Conservation (phyloP, 2,888 invertebrate genomes). For the Anoplius nigerrimus region DNA sequence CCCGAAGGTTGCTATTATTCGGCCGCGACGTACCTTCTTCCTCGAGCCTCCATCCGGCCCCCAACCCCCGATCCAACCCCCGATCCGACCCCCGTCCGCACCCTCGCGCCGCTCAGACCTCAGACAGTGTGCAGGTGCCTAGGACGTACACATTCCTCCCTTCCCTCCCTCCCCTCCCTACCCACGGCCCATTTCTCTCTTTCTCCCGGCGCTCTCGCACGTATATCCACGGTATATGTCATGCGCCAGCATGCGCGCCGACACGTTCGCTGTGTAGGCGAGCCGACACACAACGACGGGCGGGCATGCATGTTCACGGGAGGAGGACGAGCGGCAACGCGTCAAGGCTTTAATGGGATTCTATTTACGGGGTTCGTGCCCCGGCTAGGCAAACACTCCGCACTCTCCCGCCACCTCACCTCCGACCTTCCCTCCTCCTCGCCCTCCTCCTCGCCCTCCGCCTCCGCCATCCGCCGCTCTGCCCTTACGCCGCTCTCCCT, state of each 20-base stretch:
- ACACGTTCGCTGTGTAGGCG: constrained; percentile 15
- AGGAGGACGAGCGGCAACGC: constrained; percentile 59
- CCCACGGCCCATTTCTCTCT: background rate
- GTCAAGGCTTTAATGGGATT: constrained; percentile 72
- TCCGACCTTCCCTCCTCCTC: constrained; percentile 14
- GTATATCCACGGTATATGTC: constrained; percentile 13
- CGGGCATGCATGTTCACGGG: constrained; percentile 24
- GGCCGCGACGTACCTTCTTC: constrained; percentile 39
- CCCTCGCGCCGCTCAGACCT: constrained; percentile 6
- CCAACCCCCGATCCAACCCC: too few relatives aligned
- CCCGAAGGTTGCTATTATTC: constrained; percentile 32
- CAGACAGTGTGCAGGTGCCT: constrained; percentile 31
- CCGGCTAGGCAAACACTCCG: constrained; percentile 69
- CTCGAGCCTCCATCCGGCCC: too few relatives aligned
- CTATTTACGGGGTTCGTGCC: constrained; percentile 72
- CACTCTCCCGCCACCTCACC: constrained; percentile 17
- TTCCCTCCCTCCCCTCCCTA: background rate
- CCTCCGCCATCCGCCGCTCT: too few relatives aligned
- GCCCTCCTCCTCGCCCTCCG: background rate
- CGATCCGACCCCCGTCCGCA: too few relatives aligned
- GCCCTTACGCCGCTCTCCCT: too few relatives aligned
- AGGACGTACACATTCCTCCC: constrained; percentile 20
- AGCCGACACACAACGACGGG: constrained; percentile 3
- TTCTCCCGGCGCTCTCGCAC: constrained; percentile 8
- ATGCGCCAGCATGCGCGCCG: background rate